These are phyloP conservation scores for Habroteleia sp. DNA, from an alignment of 2,888 invertebrate genomes.

Conservation along the genomic window DNA sequence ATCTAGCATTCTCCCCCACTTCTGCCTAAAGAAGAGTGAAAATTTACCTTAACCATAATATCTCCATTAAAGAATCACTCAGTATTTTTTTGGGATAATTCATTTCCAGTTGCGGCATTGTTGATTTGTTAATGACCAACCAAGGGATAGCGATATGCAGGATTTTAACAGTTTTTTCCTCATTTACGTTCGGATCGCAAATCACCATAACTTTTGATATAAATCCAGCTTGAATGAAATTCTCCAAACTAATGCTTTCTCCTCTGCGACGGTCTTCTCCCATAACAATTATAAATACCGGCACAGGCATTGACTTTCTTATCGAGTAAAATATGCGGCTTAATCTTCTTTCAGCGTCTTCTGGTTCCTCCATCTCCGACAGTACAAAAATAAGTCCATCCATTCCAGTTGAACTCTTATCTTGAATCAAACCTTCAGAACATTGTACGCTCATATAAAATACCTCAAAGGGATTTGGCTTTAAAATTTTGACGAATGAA, in stretches of 20 bases:
- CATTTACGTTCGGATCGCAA: slow-evolving; percentile 68
- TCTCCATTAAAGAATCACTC: slow-evolving; percentile 39
- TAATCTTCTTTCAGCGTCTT: slow-evolving; percentile 70
- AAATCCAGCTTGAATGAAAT: slow-evolving; percentile 73
- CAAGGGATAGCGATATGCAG: slow-evolving; percentile 74
- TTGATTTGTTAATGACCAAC: slow-evolving; percentile 75
- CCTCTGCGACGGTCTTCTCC: slow-evolving; percentile 60
- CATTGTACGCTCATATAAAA: slow-evolving; percentile 75
- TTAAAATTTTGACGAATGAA: slow-evolving; percentile 73
- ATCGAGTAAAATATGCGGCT: slow-evolving; percentile 72
- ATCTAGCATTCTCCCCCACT: too few relatives aligned
- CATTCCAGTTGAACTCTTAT: slow-evolving; percentile 70
- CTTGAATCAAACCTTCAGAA: slow-evolving; percentile 71
- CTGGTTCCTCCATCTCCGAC: slow-evolving; percentile 69
- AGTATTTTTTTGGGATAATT: slow-evolving; percentile 30
- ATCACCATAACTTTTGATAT: slow-evolving; percentile 74
- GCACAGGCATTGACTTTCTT: slow-evolving; percentile 74
- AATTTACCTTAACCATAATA: slow-evolving; percentile 34
- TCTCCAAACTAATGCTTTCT: slow-evolving; percentile 23
- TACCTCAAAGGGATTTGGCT: slow-evolving; percentile 72
- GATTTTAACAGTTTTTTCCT: slow-evolving; percentile 69
- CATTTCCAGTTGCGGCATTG: slow-evolving; percentile 69
- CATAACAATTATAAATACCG: slow-evolving; percentile 73
- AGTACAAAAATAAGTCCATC: slow-evolving; percentile 76
- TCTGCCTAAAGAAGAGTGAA: too few relatives aligned